phyloP scores from a whole-genome alignment of 2,797 vertebrate species.

The Halcyon smyrnensis region DNA sequence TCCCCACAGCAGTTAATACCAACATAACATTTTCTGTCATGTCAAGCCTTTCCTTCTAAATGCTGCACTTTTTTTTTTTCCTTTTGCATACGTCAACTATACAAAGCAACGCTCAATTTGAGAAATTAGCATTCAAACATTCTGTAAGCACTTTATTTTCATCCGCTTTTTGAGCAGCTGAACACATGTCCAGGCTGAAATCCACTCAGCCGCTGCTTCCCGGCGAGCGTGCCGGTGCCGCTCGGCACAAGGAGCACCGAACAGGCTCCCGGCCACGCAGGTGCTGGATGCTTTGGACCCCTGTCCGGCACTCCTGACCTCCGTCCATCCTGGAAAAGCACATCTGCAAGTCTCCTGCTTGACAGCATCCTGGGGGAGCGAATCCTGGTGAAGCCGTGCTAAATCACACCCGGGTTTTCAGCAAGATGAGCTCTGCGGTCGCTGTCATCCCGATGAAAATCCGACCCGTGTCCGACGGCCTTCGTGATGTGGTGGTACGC shows the following conservation, averaged over 20 bases:
- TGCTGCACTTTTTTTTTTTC: not conserved
- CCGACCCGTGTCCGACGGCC: not conserved
- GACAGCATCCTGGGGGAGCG: not conserved
- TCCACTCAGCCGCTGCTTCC: not conserved
- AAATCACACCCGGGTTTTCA: not conserved
- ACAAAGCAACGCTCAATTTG: conserved; percentile 40
- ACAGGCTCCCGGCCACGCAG: not conserved
- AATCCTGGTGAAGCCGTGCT: not conserved
- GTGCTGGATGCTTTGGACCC: not conserved
- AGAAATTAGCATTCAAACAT: conserved; percentile 48
- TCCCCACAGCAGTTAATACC: conserved; percentile 28
- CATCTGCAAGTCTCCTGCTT: not conserved
- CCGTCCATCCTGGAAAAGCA: not conserved
- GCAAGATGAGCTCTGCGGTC: not conserved
- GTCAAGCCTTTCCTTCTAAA: conserved; percentile 43
- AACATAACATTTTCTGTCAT: conserved; percentile 22
- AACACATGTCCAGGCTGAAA: conserved; percentile 39
- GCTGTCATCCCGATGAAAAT: not conserved
- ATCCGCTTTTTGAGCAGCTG: conserved; percentile 52
- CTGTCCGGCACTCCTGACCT: not conserved
- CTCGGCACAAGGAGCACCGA: not conserved
- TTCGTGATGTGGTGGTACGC: not conserved
- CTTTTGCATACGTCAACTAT: conserved; percentile 31
- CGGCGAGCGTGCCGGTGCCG: not conserved
- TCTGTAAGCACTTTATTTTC: conserved; percentile 62